phyloP scores from a whole-genome alignment of 2,888 invertebrate species.

The Seira sanloemensis region DNA sequence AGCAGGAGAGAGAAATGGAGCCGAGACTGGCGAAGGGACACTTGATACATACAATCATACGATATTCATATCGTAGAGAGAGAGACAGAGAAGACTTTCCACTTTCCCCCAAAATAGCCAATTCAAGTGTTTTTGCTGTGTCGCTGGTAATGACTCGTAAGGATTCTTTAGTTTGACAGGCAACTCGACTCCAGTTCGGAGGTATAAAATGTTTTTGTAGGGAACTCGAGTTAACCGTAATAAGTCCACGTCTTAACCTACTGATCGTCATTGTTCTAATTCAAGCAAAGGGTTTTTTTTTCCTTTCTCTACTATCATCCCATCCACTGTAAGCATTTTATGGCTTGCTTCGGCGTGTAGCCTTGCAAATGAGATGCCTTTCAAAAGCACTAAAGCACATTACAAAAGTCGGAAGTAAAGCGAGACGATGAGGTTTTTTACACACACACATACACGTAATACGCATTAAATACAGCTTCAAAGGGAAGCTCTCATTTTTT shows the following conservation, averaged over 20 bases:
- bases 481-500: not conserved
- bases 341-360: constrained; percentile 25
- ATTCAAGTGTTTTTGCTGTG: too few species aligned
- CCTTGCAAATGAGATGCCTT: constrained; percentile 39
- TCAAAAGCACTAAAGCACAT: constrained; percentile 38
- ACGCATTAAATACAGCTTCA: too few species aligned
- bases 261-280: not conserved
- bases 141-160: not conserved
- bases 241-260: not conserved
- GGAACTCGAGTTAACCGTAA: not conserved
- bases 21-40: too few species aligned
- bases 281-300: not conserved
- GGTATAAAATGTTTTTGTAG: not conserved
- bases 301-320: too few species aligned
- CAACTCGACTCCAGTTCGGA: too few species aligned
- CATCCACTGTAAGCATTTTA: not conserved
- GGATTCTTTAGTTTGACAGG: not conserved
- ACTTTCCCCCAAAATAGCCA: too few species aligned
- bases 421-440: too few species aligned
- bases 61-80: too few species aligned
- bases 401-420: not conserved
- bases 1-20: too few species aligned
- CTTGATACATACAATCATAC: too few species aligned
- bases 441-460: not conserved
- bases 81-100: too few species aligned